Percentiles rank a stretch among this genome's conserved stretches.
These are phyloP conservation scores for Chalcis sispes DNA, from an alignment of 2,888 invertebrate species.

Conservation along the genomic window DNA sequence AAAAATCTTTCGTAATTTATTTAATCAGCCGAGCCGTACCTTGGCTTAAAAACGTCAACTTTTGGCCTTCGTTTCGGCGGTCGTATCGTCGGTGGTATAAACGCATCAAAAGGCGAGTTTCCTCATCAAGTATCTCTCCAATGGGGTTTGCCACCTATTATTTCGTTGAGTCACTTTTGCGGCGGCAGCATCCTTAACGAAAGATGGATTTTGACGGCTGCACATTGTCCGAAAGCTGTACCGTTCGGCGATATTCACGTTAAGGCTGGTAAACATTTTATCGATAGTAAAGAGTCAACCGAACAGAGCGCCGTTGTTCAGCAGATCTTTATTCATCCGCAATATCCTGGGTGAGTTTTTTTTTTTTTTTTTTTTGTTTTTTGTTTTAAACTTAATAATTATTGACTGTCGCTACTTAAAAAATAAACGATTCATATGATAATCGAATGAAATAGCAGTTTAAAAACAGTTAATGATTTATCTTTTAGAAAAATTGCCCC, in stretches of 20 bases:
- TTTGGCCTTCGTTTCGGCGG: slow-evolving; percentile 2
- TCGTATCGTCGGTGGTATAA: slow-evolving; percentile 64
- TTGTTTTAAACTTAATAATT: no score
- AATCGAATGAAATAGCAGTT: no score
- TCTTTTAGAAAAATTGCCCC: slow-evolving; percentile 69
- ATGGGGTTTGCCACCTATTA: slow-evolving; percentile 65
- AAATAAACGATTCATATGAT: background rate
- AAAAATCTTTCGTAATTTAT: no score
- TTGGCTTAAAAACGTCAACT: slow-evolving; percentile 42
- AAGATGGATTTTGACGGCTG: slow-evolving; percentile 75
- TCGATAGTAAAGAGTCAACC: slow-evolving; percentile 58
- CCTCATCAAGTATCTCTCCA: slow-evolving; percentile 77
- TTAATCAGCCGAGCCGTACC: no score
- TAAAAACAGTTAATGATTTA: no score
- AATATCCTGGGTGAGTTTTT: slow-evolving; percentile 66
- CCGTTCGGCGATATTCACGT: slow-evolving; percentile 52
- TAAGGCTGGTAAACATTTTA: slow-evolving; percentile 57
- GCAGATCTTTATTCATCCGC: slow-evolving; percentile 70
- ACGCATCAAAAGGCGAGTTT: slow-evolving; percentile 73
- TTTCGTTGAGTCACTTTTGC: slow-evolving; percentile 66
- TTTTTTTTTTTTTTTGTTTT: no score
- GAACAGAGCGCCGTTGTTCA: slow-evolving; percentile 71
- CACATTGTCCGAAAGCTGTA: slow-evolving; percentile 72
- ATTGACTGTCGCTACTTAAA: slow-evolving; percentile 75
- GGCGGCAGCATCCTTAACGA: slow-evolving; percentile 74